Evolutionary conservation across 2,797 vertebrate genomes (phyloP), one percentile per base, ranked within the genome.

Genomic region (Trematomus bernacchii): DNA sequence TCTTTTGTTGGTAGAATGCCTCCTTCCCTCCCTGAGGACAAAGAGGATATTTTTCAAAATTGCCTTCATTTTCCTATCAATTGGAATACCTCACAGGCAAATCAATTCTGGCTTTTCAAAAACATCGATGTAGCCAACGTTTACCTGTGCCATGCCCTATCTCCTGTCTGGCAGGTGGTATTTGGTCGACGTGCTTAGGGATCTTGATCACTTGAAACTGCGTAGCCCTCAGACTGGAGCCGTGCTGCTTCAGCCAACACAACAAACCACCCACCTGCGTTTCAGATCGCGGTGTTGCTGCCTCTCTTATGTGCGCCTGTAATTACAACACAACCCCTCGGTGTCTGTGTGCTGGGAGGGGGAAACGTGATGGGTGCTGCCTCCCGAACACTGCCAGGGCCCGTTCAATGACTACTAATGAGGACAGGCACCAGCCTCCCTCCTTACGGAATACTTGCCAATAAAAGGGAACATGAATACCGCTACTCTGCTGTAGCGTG

Each of bases 261-360:
- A 91, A 89, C 92, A 93, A 94, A 92, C 92, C 91, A 84, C 92
- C 95, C 93, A 92, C 92, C 93, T 93, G 92, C 82, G 62, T 76
- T 85, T 87, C 43, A 74, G 81, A 85, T 76, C 66, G 48, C 30
- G 55, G 76, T 77, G 83, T 66, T 66, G 73, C 83, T 82, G 76
- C 75, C 76, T 86, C 87, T 91, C 76, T 83, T 80, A 73, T 86
- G 82, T 78, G 71, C 19, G 77, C 66, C 86, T 93, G 91, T 94
- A 95, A 95, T 95, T 93, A 94, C 90, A 81, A 85, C 89, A 76
- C 91, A 65, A 88, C 88, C 80, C 81, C 86, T n/a, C 62, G 52
- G 80, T 85, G 76, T 87, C 67, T 85, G 70, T 71, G 81, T 72
- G 67, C 77, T 70, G 53, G 86, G 87, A 89, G 76, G 84, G 27